A percentile compares a stretch with the other conserved stretches of the same genome.
Evolutionary conservation across 2,797 vertebrate species (phyloP).

Genomic region (Cirrhinus molitorella): DNA sequence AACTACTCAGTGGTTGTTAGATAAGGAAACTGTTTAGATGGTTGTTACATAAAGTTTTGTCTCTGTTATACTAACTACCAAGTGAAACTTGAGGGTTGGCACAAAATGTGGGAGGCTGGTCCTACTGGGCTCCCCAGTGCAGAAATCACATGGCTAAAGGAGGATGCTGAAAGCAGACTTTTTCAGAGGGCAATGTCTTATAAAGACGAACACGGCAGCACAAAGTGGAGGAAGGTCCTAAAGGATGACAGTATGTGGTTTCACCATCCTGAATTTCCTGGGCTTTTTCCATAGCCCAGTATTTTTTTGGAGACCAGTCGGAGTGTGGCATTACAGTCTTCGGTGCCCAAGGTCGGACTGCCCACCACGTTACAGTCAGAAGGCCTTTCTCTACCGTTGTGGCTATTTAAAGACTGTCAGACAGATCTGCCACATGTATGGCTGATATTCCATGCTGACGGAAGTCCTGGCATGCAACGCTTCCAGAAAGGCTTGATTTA

Average conservation of each 20-base stretch:
- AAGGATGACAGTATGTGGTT: neutral
- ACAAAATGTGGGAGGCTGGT: neutral
- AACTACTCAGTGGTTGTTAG: neutral
- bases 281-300: neutral
- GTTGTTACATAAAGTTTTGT: neutral
- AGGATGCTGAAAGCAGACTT: neutral
- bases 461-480: constrained; percentile 12
- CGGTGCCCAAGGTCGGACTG: neutral
- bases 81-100: neutral
- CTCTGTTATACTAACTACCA: neutral
- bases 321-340: neutral
- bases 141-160: neutral
- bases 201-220: neutral
- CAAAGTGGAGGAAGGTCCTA: neutral
- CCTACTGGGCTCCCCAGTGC: neutral
- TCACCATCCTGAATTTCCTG: neutral
- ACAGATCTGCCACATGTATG: neutral
- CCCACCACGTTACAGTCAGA: neutral
- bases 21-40: neutral
- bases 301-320: neutral
- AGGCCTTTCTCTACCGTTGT: neutral
- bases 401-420: neutral
- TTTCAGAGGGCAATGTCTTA: neutral
- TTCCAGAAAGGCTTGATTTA: neutral
- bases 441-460: constrained; percentile 17